These are phyloP conservation scores for Aegotheles bennettii DNA, from an alignment of 2,113 vertebrate species.

Conservation along the genomic window DNA sequence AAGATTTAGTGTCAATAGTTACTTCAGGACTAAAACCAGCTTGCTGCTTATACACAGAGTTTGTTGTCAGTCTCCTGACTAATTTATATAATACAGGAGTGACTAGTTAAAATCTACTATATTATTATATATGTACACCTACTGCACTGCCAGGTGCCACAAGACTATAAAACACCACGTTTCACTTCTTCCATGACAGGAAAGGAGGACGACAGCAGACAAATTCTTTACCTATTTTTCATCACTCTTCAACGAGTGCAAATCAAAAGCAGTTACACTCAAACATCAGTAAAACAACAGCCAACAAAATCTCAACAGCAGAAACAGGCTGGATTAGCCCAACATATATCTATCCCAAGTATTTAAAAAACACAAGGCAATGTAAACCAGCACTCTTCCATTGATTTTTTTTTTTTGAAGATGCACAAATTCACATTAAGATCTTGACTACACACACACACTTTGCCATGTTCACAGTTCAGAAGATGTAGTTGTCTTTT, in stretches of 20 bases:
- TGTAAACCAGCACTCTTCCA: background rate
- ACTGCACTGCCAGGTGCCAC: background rate
- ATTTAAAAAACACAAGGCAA: background rate
- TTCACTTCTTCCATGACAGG: background rate
- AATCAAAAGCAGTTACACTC: background rate
- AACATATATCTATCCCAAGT: background rate
- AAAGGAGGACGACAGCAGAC: background rate
- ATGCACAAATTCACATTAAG: background rate
- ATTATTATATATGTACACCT: background rate
- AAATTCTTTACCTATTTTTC: background rate
- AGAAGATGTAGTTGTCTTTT: background rate
- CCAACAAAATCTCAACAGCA: background rate
- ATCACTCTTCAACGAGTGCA: background rate
- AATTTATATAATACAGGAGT: background rate
- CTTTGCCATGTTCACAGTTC: background rate
- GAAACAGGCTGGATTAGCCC: background rate
- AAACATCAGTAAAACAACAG: background rate
- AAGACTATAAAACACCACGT: background rate
- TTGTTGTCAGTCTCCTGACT: background rate
- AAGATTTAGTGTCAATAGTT: background rate
- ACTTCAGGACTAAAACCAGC: background rate
- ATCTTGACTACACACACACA: background rate
- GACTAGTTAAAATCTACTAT: background rate
- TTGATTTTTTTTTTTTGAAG: background rate
- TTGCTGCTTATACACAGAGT: background rate